A percentile compares a stretch with the other conserved stretches of the same genome.
Evolutionary conservation across 1,140 invertebrate species (phyloP).

Genomic region (Archegozetes longisetosus): DNA sequence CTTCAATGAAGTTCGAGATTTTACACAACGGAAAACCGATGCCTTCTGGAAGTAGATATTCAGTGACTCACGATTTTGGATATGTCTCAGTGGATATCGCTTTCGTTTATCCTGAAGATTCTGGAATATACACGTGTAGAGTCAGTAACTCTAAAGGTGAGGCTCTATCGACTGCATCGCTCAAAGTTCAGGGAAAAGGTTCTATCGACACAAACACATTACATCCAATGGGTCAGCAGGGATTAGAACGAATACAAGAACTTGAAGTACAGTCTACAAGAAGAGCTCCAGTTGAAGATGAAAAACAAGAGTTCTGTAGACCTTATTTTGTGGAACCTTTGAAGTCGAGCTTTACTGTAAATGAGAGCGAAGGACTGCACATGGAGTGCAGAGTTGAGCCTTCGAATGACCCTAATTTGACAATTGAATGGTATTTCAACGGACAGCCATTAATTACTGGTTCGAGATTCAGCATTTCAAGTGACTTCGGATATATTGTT

Average conservation of each 20-base stretch:
- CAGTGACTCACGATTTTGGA: conserved; percentile 1
- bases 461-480: conserved; percentile 79
- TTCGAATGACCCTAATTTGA: conserved; percentile 72
- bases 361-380: conserved; percentile 79
- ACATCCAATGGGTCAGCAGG: conserved; percentile 81
- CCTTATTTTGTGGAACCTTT: conserved; percentile 73
- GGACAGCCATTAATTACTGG: conserved; percentile 61
- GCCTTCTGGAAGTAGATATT: conserved; percentile 7
- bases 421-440: conserved; percentile 97
- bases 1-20: conserved; percentile 94
- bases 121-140: conserved; percentile 49
- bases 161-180: conserved; percentile 1
- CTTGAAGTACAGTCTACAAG: conserved; percentile 46
- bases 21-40: conserved; percentile 71
- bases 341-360: conserved; percentile 56
- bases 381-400: conserved; percentile 75
- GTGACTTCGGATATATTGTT: conserved; percentile 76
- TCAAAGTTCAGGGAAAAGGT: conserved; percentile 1
- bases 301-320: conserved; percentile 42
- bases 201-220: conserved; percentile 58
- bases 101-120: not conserved
- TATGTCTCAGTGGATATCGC: conserved; percentile 5
- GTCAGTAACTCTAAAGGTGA: conserved; percentile 52
- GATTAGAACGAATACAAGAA: conserved; percentile 73
- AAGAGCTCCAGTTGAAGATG: conserved; percentile 19